A percentile compares a stretch with the other conserved stretches of the same genome.
Evolutionary conservation across 2,797 vertebrate genomes (phyloP).

Genomic region (Gambusia yucatana): DNA sequence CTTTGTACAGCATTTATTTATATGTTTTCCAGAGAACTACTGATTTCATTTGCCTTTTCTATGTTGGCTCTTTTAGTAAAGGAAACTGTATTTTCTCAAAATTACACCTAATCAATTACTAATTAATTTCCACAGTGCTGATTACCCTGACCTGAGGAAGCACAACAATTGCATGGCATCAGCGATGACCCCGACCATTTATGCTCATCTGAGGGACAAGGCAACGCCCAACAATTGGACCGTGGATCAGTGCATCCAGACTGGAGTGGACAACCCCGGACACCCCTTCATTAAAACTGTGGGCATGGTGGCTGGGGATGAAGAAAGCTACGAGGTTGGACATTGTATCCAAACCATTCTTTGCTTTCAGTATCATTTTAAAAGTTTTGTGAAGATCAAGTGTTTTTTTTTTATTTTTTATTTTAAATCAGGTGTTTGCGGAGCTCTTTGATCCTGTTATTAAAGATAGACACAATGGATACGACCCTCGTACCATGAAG

Average conservation of each 20-base stretch:
- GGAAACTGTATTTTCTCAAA: not conserved
- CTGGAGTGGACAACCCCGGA: conserved; percentile 92
- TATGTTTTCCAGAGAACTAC: not conserved
- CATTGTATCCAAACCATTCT: not conserved
- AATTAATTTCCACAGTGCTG: conserved; percentile 76
- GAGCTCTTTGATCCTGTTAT: conserved; percentile 93
- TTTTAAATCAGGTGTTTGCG: conserved; percentile 84
- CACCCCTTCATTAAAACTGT: conserved; percentile 97
- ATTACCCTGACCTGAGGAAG: conserved; percentile 92
- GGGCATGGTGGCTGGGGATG: conserved; percentile 95
- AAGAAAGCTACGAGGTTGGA: conserved; percentile 91
- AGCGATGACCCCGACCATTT: conserved; percentile 87
- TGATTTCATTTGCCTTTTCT: not conserved
- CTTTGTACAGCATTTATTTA: not conserved
- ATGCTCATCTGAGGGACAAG: conserved; percentile 87
- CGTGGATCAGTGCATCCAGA: conserved; percentile 94
- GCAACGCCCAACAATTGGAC: conserved; percentile 87
- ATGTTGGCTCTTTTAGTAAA: not conserved
- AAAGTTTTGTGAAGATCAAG: not conserved
- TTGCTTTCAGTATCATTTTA: not conserved
- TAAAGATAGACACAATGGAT: conserved; percentile 91
- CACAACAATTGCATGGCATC: conserved; percentile 95
- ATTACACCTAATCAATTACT: not conserved
- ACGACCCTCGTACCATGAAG: conserved; percentile 88
- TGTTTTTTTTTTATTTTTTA: not conserved